A percentile compares a stretch with the other conserved stretches of the same genome.
Evolutionary conservation across 64 coral and sea anemone species (phyloP).

Genomic region (Dendronephthya gigantea): DNA sequence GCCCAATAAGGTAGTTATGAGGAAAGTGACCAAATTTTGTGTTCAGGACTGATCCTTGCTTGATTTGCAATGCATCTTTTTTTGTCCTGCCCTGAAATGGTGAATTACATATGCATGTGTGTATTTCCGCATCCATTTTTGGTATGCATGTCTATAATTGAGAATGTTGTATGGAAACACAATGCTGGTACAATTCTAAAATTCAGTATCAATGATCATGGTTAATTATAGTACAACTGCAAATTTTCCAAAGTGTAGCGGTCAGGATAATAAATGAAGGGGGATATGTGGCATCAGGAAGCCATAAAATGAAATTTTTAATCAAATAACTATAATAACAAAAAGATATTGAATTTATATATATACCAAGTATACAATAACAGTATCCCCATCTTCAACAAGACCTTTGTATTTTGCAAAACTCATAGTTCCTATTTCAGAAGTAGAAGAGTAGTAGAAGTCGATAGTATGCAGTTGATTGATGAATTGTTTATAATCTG

Average conservation of each 20-base stretch:
- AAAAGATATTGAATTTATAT: neutral
- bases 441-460: no score
- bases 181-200: no score
- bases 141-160: no score
- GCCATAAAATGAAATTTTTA: no score
- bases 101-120: neutral
- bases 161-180: no score
- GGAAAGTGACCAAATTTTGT: slow-evolving; percentile 84
- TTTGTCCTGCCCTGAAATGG: slow-evolving; percentile 46
- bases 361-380: slow-evolving; percentile 82
- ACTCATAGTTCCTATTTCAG: neutral
- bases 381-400: slow-evolving; percentile 76
- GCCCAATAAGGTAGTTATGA: slow-evolving; percentile 72
- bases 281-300: no score
- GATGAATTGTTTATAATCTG: neutral
- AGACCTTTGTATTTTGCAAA: slow-evolving; percentile 65
- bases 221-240: no score
- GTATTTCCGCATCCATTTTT: no score
- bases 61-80: slow-evolving; percentile 61
- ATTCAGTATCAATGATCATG: no score
- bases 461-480: no score
- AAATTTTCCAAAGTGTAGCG: no score
- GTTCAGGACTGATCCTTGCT: slow-evolving; percentile 62
- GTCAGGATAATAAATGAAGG: no score
- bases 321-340: neutral